Conservation (phyloP, 2,888 invertebrate species). For the Agriopis aurantiaria region DNA sequence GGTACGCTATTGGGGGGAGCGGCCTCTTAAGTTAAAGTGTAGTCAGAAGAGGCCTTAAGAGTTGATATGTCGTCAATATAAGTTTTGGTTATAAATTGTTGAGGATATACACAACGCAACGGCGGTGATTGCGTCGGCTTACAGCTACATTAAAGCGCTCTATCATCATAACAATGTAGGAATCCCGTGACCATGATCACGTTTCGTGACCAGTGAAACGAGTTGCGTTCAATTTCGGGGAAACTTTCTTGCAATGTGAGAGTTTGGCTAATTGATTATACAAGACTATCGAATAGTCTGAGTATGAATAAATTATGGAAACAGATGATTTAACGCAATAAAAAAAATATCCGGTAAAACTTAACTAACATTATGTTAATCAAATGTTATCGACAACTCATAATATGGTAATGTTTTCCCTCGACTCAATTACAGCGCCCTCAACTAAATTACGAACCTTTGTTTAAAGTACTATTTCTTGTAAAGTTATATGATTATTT, state of each 20-base stretch:
- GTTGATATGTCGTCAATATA: too few relatives aligned
- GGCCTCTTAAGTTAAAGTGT: background rate
- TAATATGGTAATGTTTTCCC: too few relatives aligned
- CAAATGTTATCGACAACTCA: too few relatives aligned
- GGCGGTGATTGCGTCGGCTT: background rate
- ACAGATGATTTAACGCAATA: background rate
- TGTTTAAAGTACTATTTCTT: too few relatives aligned
- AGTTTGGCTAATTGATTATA: constrained; percentile 39
- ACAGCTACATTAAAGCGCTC: constrained; percentile 2
- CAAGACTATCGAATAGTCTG: constrained; percentile 17
- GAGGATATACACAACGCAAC: background rate
- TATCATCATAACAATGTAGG: constrained; percentile 11
- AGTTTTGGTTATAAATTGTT: too few relatives aligned
- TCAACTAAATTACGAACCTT: too few relatives aligned
- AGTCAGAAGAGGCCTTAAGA: background rate
- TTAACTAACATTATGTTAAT: background rate
- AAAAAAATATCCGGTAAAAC: background rate
- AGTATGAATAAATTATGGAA: background rate
- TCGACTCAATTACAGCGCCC: too few relatives aligned
- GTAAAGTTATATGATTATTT: too few relatives aligned
- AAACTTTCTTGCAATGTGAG: constrained; percentile 39
- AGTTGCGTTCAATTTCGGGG: constrained; percentile 33
- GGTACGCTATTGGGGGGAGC: too few relatives aligned
- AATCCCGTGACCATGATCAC: constrained; percentile 17
- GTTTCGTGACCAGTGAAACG: constrained; percentile 32